These are phyloP conservation scores for Marisa cornuarietis DNA, from an alignment of 1,140 invertebrate species.

Conservation along the genomic window DNA sequence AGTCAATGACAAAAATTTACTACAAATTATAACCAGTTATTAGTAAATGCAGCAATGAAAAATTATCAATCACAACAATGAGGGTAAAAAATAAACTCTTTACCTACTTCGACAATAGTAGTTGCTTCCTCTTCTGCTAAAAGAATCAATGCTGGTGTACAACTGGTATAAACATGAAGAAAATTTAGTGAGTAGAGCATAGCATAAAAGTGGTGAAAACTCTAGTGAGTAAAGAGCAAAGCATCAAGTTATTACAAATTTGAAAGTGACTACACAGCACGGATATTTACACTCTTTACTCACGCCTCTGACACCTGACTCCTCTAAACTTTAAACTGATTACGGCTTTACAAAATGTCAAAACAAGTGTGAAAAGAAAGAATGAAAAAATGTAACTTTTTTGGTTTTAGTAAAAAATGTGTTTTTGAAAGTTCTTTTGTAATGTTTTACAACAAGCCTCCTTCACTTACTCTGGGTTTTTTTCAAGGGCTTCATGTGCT, in stretches of 20 bases:
- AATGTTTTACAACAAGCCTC: too few relatives aligned
- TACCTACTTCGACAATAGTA: slow-evolving; percentile 80
- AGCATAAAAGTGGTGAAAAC: neutral
- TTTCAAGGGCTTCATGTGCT: slow-evolving; percentile 89
- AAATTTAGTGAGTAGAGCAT: neutral
- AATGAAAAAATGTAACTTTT: too few relatives aligned
- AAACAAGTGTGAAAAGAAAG: too few relatives aligned
- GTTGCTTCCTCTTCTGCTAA: slow-evolving; percentile 96
- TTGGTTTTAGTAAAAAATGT: too few relatives aligned
- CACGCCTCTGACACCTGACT: too few relatives aligned
- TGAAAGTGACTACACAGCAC: neutral
- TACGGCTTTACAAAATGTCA: too few relatives aligned
- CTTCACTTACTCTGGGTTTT: slow-evolving; percentile 81
- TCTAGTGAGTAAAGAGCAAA: too few relatives aligned
- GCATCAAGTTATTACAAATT: too few relatives aligned
- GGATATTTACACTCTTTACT: neutral
- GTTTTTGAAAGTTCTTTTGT: too few relatives aligned
- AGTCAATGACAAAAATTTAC: neutral
- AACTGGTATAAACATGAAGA: slow-evolving; percentile 54
- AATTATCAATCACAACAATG: neutral
- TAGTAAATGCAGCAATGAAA: too few relatives aligned
- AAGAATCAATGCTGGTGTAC: slow-evolving; percentile 93
- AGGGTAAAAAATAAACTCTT: neutral
- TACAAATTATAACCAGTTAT: neutral
- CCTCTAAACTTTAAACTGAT: too few relatives aligned